Conservation (phyloP, 2,797 vertebrate species). For the Rousettus madagascariensis region DNA sequence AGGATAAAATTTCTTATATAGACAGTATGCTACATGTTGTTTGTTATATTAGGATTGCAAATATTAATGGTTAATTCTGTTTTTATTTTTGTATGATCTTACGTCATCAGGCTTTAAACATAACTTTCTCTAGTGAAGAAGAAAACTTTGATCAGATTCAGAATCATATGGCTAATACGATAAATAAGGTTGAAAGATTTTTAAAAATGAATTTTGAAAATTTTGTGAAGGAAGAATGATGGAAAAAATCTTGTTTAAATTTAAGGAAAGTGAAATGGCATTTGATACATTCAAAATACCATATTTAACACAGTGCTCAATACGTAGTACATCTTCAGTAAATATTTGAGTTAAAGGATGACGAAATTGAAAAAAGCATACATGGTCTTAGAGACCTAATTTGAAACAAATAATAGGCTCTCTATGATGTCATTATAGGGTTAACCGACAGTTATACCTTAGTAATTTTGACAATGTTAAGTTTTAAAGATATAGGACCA, state of each 20-base stretch:
- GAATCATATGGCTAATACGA: neutral
- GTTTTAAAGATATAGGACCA: neutral
- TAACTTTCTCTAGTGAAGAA: neutral
- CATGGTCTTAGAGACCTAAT: neutral
- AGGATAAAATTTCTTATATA: neutral
- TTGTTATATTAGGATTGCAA: slow-evolving; percentile 11
- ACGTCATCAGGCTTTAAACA: neutral
- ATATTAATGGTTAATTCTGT: neutral
- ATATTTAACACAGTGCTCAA: neutral
- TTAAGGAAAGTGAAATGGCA: slow-evolving; percentile 8
- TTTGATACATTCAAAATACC: slow-evolving; percentile 14
- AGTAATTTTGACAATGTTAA: slow-evolving; percentile 29
- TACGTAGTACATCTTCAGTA: neutral
- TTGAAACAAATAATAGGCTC: slow-evolving; percentile 32
- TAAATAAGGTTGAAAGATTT: neutral
- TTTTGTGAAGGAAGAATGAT: slow-evolving; percentile 23
- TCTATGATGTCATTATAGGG: slow-evolving; percentile 1
- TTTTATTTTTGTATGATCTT: slow-evolving; percentile 36
- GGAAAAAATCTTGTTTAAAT: neutral
- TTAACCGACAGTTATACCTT: neutral
- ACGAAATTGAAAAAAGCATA: neutral
- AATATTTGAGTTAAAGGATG: slow-evolving; percentile 34
- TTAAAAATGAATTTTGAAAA: neutral
- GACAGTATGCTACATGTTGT: neutral
- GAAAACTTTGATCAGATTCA: neutral